A percentile compares a stretch with the other conserved stretches of the same genome.
Evolutionary conservation across 1,140 invertebrate species (phyloP).

Genomic region (Drosophila jambulina): DNA sequence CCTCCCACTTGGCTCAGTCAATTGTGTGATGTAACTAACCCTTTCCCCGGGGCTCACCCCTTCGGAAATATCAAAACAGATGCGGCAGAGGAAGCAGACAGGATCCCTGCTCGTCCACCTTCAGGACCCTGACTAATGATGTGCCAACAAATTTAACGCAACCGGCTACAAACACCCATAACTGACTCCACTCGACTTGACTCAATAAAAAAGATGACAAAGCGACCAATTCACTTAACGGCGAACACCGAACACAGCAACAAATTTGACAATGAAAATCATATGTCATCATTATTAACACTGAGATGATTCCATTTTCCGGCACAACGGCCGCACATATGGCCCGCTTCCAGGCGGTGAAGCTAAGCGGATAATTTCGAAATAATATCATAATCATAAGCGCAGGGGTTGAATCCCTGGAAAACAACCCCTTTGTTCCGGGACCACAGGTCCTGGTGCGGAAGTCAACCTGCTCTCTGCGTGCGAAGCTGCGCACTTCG

Average conservation of each 20-base stretch:
- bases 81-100: conserved; percentile 52
- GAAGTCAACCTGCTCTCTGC: conserved; percentile 77
- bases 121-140: conserved; percentile 77
- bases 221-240: conserved; percentile 81
- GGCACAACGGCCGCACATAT: conserved; percentile 74
- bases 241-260: conserved; percentile 23
- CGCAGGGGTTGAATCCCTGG: conserved; percentile 40
- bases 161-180: conserved; percentile 59
- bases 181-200: conserved; percentile 55
- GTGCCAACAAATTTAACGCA: conserved; percentile 84
- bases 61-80: conserved; percentile 77
- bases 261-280: conserved; percentile 85
- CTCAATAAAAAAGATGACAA: conserved; percentile 72
- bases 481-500: conserved; percentile 76
- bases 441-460: conserved; percentile 15
- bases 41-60: conserved; percentile 28
- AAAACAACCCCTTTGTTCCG: conserved; percentile 26
- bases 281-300: conserved; percentile 85
- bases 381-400: conserved; percentile 85
- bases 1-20: conserved; percentile 47
- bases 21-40: conserved; percentile 38
- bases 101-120: conserved; percentile 44
- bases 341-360: conserved; percentile 68
- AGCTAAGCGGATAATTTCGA: conserved; percentile 84
- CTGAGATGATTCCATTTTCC: conserved; percentile 84